Conservation (phyloP, 2,797 vertebrate genomes). For the Triplophysa bombifrons region DNA sequence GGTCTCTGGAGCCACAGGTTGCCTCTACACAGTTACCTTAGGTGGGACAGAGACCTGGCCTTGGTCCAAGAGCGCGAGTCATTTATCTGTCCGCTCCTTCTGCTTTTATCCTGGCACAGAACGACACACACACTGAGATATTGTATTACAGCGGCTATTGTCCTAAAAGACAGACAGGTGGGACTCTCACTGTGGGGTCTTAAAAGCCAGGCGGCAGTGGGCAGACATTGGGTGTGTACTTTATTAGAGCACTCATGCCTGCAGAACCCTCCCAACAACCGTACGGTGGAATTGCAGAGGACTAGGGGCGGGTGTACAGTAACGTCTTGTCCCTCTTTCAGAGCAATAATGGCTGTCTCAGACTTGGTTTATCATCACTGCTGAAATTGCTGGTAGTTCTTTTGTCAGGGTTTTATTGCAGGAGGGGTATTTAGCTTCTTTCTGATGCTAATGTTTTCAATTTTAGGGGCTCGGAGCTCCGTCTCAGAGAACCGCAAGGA, state of each 20-base stretch:
- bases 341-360: slow-evolving; percentile 66
- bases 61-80: slow-evolving; percentile 70
- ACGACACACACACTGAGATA: slow-evolving; percentile 71
- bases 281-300: slow-evolving; percentile 68
- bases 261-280: slow-evolving; percentile 70
- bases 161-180: slow-evolving; percentile 84
- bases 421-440: slow-evolving; percentile 71
- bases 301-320: slow-evolving; percentile 74
- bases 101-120: slow-evolving; percentile 72
- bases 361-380: slow-evolving; percentile 74
- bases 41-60: slow-evolving; percentile 69
- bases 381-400: slow-evolving; percentile 73
- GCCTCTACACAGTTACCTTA: slow-evolving; percentile 73
- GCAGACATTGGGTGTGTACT: slow-evolving; percentile 72
- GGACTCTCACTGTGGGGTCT: slow-evolving; percentile 83
- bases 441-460: slow-evolving; percentile 80
- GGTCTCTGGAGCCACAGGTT: slow-evolving; percentile 61
- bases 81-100: slow-evolving; percentile 77
- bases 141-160: slow-evolving; percentile 81
- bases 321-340: slow-evolving; percentile 72
- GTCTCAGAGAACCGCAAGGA: slow-evolving; percentile 65
- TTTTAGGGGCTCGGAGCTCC: slow-evolving; percentile 69
- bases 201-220: slow-evolving; percentile 58
- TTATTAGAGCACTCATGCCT: slow-evolving; percentile 81
- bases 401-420: slow-evolving; percentile 71